Base-by-base conservation (phyloP, 1,140 invertebrate genomes). In the Scaptomyza montana region DNA sequence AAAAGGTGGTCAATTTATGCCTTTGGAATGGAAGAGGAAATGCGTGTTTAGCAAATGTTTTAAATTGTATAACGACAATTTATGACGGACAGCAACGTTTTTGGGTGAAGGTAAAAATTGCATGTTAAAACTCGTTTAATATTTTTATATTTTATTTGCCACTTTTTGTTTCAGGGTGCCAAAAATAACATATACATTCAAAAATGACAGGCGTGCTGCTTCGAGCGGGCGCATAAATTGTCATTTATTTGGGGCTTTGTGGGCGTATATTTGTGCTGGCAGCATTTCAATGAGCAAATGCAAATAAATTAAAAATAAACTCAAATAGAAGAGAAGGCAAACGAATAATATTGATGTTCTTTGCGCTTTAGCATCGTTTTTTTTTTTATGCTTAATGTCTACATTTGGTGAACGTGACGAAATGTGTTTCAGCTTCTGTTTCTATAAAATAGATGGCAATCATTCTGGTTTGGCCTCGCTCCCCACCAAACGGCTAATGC, bases 31-130 rank as follows among this genome's bases (percentile, higher is more conserved):
- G 33, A 5, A 72, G 79, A 77, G 84, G 84, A 89, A 89, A 89
- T 89, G 85, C 84, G 80, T 89, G 84, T 89, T 89, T 89, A 89
- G 84, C 84, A 74, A 89, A 89, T 89, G 79, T 89, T 89, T 89
- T 89, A 89, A 89, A 89, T 89, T 89, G 84, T 89, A 89, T 89
- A 89, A 89, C 85, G 79, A 89, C 80, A 89, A 89, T 89, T 89
- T 89, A 89, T 89, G 84, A 84, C 80, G 75, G 67, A 66, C 70
- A 53, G 59, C 68, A 33, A 33, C 33, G 49, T 41, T 47, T 47
- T 71, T 61, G 67, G 74, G 64, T 51, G 66, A 72, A 87, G 82
- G 82, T 86, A 82, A 79, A 89, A 87, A 82, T 87, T 78, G 84
- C 82, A 87, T 87, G 84, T 77, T 89, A 63, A 79, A 87, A 89